These are phyloP conservation scores for Creontiades dilutus DNA, from an alignment of 2,888 invertebrate species.

Conservation along the genomic window DNA sequence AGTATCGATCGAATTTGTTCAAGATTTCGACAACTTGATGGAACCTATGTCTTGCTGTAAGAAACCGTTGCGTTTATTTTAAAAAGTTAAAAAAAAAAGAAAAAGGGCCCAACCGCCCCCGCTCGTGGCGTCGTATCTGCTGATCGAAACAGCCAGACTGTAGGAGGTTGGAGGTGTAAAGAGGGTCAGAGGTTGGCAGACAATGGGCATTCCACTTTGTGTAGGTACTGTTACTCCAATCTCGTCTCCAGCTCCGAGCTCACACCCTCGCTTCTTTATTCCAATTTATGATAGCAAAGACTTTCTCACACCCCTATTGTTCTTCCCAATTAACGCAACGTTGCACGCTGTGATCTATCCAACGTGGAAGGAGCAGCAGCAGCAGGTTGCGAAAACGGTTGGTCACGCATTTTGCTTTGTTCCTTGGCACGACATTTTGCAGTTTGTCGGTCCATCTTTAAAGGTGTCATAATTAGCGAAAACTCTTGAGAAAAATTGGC, in stretches of 20 bases:
- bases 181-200: conserved; percentile 56
- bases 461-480: too few species aligned
- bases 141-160: neutral
- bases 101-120: neutral
- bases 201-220: conserved; percentile 53
- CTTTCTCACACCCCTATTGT: conserved; percentile 42
- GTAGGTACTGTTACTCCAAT: conserved; percentile 45
- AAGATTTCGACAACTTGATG: neutral
- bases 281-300: conserved; percentile 50
- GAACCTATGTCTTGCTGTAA: neutral
- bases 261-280: conserved; percentile 51
- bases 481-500: too few species aligned
- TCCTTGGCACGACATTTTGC: neutral
- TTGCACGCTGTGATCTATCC: neutral
- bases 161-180: conserved; percentile 27
- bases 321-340: conserved; percentile 54
- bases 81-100: neutral
- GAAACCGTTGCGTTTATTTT: neutral
- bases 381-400: conserved; percentile 25
- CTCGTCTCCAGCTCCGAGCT: conserved; percentile 17
- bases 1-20: neutral
- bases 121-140: neutral
- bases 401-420: conserved; percentile 33
- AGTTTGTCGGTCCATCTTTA: too few species aligned
- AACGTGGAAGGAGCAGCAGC: neutral